These are phyloP conservation scores for Drosophila saltans DNA, from an alignment of 1,140 invertebrate genomes.

Conservation along the genomic window DNA sequence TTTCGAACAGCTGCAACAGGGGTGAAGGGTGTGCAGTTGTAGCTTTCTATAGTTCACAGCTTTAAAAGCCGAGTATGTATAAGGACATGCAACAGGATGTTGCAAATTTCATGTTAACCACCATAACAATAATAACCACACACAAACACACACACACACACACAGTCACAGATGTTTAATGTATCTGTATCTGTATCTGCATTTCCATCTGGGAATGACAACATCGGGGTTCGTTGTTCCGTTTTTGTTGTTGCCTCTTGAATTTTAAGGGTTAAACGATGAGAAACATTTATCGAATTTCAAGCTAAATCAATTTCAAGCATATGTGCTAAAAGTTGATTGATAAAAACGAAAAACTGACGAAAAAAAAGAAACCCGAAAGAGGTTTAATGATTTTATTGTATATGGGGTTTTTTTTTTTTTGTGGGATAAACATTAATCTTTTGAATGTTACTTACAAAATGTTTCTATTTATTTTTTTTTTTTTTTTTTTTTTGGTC, in stretches of 20 bases:
- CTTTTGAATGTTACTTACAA: conserved; percentile 8
- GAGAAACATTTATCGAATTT: conserved; percentile 57
- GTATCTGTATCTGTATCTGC: conserved; percentile 9
- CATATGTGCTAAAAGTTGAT: conserved; percentile 47
- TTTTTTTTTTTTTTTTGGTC: too few relatives aligned
- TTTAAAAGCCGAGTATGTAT: conserved; percentile 17
- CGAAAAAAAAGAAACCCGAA: conserved; percentile 3
- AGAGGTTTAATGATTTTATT: conserved; percentile 38
- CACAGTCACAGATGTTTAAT: conserved; percentile 52
- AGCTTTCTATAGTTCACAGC: neutral
- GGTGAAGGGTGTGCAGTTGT: too few relatives aligned
- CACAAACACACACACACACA: neutral
- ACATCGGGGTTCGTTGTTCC: conserved; percentile 2
- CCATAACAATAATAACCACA: conserved; percentile 33
- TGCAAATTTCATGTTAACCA: conserved; percentile 47
- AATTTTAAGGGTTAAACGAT: conserved; percentile 57
- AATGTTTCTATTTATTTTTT: neutral
- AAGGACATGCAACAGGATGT: conserved; percentile 72
- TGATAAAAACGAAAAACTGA: conserved; percentile 6
- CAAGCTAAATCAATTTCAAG: conserved; percentile 54
- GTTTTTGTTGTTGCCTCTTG: neutral
- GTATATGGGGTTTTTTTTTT: conserved; percentile 18
- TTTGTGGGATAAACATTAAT: conserved; percentile 18
- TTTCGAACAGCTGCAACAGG: conserved; percentile 38
- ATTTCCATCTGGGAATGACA: neutral